These are phyloP conservation scores for Drosophila rellima DNA, from an alignment of 2,888 invertebrate species.

Conservation along the genomic window DNA sequence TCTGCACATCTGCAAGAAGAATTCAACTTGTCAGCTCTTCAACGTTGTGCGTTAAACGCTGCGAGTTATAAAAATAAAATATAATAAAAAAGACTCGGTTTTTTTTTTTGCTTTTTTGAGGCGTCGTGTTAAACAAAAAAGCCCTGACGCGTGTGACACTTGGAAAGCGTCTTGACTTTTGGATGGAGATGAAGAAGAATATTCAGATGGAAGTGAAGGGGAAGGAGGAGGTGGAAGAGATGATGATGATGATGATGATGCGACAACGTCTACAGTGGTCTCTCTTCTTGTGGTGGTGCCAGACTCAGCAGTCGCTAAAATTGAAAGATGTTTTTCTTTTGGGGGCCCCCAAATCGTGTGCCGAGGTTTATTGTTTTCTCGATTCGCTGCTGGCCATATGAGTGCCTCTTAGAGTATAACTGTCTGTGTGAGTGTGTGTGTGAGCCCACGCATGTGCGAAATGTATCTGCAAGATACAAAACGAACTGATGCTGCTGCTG, in stretches of 20 bases:
- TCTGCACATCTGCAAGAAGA: conserved; percentile 12
- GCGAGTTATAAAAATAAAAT: conserved; percentile 44
- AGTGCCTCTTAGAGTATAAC: conserved; percentile 4
- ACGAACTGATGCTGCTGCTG: conserved; percentile 17
- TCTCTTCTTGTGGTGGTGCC: conserved; percentile 19
- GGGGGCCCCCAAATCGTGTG: conserved; percentile 32
- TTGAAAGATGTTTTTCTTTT: conserved; percentile 43
- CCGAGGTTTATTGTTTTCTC: conserved; percentile 57
- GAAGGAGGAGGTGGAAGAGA: not conserved
- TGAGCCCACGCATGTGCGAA: conserved; percentile 61
- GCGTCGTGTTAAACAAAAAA: conserved; percentile 55
- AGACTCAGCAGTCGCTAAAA: conserved; percentile 48
- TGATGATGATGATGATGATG: conserved; percentile 26
- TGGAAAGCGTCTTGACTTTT: conserved; percentile 57
- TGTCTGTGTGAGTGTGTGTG: conserved; percentile 15
- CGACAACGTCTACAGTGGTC: conserved; percentile 25
- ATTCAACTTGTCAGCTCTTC: conserved; percentile 24
- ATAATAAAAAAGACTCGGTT: conserved; percentile 14
- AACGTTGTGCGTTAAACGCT: conserved; percentile 44
- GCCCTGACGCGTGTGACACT: conserved; percentile 68
- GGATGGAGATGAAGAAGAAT: conserved; percentile 12
- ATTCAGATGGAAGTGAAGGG: not conserved
- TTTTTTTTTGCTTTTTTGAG: conserved; percentile 28
- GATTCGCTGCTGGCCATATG: conserved; percentile 31
- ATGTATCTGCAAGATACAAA: conserved; percentile 64